Conservation (phyloP, 2,797 vertebrate species). For the Echeneis naucrates region DNA sequence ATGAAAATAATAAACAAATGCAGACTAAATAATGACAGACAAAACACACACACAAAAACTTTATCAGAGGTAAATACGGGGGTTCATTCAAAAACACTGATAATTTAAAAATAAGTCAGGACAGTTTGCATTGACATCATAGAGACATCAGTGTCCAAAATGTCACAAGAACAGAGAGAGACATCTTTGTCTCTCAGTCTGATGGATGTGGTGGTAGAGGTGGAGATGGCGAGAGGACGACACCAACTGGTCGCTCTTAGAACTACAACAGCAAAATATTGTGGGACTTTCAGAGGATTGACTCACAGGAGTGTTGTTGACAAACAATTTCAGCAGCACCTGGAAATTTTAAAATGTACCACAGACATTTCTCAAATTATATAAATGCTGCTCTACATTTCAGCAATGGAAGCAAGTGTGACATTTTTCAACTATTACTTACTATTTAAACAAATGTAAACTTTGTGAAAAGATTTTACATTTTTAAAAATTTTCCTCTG, state of each 20-base stretch:
- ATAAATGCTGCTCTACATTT: neutral
- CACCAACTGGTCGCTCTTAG: conserved; percentile 85
- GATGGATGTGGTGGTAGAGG: neutral
- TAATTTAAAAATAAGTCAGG: neutral
- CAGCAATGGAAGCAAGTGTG: neutral
- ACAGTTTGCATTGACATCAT: neutral
- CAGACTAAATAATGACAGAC: neutral
- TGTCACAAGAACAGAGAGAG: conserved; percentile 31
- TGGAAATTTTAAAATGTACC: neutral
- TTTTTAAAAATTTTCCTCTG: too few species aligned
- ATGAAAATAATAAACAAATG: neutral
- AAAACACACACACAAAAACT: neutral
- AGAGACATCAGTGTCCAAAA: neutral
- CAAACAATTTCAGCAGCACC: neutral
- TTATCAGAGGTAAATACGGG: neutral
- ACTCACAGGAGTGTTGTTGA: conserved; percentile 9
- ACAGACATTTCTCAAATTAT: neutral
- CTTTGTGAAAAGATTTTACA: conserved; percentile 24
- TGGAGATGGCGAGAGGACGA: conserved; percentile 69
- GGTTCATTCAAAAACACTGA: neutral
- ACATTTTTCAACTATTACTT: neutral
- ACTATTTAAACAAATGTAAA: conserved; percentile 7
- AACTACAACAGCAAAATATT: conserved; percentile 80
- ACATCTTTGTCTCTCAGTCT: conserved; percentile 28
- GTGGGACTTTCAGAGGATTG: conserved; percentile 23